phyloP scores from a whole-genome alignment of 1,140 invertebrate genomes.

The Harlomillsia oculata region DNA sequence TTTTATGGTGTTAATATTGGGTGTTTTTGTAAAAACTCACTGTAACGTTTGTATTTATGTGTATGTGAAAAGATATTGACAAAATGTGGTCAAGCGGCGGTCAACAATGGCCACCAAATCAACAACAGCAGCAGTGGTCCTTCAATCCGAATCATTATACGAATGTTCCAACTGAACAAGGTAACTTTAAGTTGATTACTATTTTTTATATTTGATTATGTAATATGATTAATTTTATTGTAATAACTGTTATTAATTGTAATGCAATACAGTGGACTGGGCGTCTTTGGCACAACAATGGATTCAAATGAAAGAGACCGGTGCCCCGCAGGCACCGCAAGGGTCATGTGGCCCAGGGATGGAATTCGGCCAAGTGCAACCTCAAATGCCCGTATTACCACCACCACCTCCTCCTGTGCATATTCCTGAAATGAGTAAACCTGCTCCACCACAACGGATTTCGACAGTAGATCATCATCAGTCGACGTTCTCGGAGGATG shows the following conservation, averaged over 20 bases:
- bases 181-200: slow-evolving; percentile 8
- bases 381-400: not conserved
- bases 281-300: slow-evolving; percentile 90
- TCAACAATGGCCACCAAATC: not conserved
- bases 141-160: slow-evolving; percentile 31
- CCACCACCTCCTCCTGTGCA: not conserved
- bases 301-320: slow-evolving; percentile 78
- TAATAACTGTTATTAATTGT: slow-evolving; percentile 4
- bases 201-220: not conserved
- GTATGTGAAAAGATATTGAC: not conserved
- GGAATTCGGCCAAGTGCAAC: too few species aligned
- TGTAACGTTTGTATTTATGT: too few species aligned
- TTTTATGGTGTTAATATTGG: not conserved
- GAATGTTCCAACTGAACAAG: slow-evolving; percentile 26
- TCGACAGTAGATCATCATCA: not conserved
- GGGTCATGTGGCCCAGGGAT: too few species aligned
- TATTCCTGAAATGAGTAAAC: not conserved
- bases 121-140: slow-evolving; percentile 18
- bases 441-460: not conserved
- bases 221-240: not conserved
- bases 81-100: slow-evolving; percentile 15
- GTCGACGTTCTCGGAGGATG: slow-evolving; percentile 5
- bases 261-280: slow-evolving; percentile 68
- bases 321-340: not conserved
- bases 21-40: not conserved